Evolutionary conservation across 2,888 invertebrate genomes (phyloP).

Genomic region (Teleogryllus oceanicus): DNA sequence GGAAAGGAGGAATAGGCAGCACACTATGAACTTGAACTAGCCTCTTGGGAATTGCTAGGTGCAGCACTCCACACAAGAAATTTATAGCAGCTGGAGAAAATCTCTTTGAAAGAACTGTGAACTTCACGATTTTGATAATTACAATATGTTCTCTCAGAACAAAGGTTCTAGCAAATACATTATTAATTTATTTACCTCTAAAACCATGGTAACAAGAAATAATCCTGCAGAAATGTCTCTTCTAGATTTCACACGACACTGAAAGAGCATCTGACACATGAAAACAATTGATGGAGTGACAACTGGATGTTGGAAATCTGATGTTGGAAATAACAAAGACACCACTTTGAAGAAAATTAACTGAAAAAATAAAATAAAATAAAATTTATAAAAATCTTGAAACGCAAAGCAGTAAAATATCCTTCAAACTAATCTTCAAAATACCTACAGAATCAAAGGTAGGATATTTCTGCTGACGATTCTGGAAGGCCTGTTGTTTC

Average conservation of each 20-base stretch:
- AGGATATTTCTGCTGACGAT: slow-evolving; percentile 59
- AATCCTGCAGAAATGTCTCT: slow-evolving; percentile 73
- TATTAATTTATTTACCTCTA: slow-evolving; percentile 58
- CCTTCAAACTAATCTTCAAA: background rate
- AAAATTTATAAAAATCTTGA: background rate
- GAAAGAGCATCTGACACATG: slow-evolving; percentile 73
- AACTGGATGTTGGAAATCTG: slow-evolving; percentile 85
- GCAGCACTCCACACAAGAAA: slow-evolving; percentile 72
- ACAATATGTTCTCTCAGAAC: background rate
- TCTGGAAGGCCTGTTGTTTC: slow-evolving; percentile 63
- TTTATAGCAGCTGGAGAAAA: slow-evolving; percentile 77
- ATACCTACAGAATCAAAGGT: slow-evolving; percentile 56
- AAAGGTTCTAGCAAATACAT: background rate
- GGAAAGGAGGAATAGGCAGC: slow-evolving; percentile 22
- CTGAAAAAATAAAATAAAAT: slow-evolving; percentile 43
- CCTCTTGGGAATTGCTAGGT: slow-evolving; percentile 51
- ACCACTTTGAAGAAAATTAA: slow-evolving; percentile 79
- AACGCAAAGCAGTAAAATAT: background rate
- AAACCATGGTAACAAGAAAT: slow-evolving; percentile 66
- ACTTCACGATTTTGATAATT: slow-evolving; percentile 51
- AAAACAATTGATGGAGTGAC: slow-evolving; percentile 81
- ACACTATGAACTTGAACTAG: background rate
- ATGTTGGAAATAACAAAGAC: slow-evolving; percentile 78
- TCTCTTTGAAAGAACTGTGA: slow-evolving; percentile 72
- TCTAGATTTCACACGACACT: slow-evolving; percentile 60